Percentiles rank a stretch among this genome's conserved stretches.
These are phyloP conservation scores for Oreochromis aureus DNA, from an alignment of 2,113 vertebrate species.

Conservation along the genomic window DNA sequence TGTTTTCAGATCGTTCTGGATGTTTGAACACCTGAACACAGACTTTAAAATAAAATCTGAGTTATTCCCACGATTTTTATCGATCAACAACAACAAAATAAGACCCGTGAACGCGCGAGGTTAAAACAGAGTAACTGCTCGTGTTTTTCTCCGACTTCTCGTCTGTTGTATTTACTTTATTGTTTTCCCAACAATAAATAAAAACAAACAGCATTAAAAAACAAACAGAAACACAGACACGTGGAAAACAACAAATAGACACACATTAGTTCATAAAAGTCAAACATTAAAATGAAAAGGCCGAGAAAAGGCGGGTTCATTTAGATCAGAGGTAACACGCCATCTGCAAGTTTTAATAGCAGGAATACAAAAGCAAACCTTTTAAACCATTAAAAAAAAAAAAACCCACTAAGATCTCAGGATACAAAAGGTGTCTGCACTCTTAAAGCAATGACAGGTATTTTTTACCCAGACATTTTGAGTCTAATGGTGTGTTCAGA, in stretches of 20 bases:
- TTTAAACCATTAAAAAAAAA: neutral
- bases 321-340: neutral
- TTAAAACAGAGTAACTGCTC: neutral
- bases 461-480: neutral
- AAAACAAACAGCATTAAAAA: neutral
- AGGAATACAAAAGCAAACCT: neutral
- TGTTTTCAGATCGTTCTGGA: neutral
- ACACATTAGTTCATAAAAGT: neutral
- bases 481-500: neutral
- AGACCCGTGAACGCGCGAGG: neutral
- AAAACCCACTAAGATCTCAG: neutral
- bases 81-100: neutral
- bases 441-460: rapidly evolving
- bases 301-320: neutral
- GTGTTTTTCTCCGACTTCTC: neutral
- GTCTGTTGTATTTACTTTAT: neutral
- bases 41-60: neutral
- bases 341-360: neutral
- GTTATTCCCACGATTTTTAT: neutral
- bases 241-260: neutral
- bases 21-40: neutral
- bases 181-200: neutral
- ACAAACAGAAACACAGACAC: neutral
- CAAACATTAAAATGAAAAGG: neutral
- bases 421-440: neutral